A percentile compares a stretch with the other conserved stretches of the same genome.
Evolutionary conservation across 1,140 invertebrate species (phyloP).

Genomic region (Kradibia gibbosae): DNA sequence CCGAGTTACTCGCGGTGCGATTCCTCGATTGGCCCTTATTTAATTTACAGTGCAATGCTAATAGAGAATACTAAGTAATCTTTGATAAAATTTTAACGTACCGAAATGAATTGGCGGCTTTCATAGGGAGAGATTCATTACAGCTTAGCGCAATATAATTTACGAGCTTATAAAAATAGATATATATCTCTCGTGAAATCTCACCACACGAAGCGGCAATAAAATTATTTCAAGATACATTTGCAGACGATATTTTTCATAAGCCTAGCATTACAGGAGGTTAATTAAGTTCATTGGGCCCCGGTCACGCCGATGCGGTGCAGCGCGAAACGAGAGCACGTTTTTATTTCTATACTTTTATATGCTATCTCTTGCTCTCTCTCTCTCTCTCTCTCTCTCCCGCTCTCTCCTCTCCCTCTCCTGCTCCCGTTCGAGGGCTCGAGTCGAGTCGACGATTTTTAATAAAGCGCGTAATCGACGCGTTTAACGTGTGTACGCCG

Average conservation of each 20-base stretch:
- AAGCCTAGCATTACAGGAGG: conserved; percentile 20
- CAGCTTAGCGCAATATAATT: background rate
- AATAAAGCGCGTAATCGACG: no score
- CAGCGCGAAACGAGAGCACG: conserved; percentile 13
- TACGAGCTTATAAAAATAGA: background rate
- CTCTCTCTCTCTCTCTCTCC: no score
- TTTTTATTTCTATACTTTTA: no score
- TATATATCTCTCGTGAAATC: conserved; percentile 43
- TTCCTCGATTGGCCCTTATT: background rate
- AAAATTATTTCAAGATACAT: conserved; percentile 27
- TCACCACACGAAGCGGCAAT: conserved; percentile 39
- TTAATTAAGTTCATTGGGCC: conserved; percentile 40
- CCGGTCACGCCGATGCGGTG: conserved; percentile 14
- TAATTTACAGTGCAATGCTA: background rate
- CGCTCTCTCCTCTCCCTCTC: no score
- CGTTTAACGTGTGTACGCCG: no score
- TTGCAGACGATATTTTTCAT: conserved; percentile 26
- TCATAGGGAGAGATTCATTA: conserved; percentile 21
- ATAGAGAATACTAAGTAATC: background rate
- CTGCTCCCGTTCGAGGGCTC: no score
- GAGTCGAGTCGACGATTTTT: no score
- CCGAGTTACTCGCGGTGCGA: no score
- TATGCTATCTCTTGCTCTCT: background rate
- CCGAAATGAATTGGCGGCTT: background rate
- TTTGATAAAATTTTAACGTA: conserved; percentile 14